Percentiles rank a stretch among this genome's conserved stretches.
Evolutionary conservation across 2,113 vertebrate species (phyloP).

Genomic region (Diphyllodes magnificus): DNA sequence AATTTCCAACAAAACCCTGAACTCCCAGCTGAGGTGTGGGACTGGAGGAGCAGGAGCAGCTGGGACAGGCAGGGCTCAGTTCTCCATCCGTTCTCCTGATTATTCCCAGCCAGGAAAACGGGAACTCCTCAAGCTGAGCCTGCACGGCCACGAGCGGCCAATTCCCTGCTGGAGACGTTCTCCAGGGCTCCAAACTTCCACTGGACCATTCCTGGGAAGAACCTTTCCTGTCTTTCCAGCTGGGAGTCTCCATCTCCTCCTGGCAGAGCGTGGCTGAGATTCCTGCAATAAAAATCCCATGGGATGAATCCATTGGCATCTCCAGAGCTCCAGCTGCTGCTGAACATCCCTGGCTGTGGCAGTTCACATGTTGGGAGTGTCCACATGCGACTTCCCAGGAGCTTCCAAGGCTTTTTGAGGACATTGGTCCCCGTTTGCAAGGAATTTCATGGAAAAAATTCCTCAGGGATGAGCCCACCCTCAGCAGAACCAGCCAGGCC

Average conservation of each 20-base stretch:
- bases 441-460: not conserved
- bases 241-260: not conserved
- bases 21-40: not conserved
- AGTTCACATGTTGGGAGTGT: not conserved
- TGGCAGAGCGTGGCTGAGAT: not conserved
- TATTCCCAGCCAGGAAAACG: not conserved
- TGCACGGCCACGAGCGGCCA: not conserved
- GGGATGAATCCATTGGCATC: fast-evolving
- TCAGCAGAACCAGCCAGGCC: not conserved
- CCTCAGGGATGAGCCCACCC: not conserved
- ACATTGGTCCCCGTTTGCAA: too few relatives aligned
- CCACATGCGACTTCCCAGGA: fast-evolving
- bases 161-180: not conserved
- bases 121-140: not conserved
- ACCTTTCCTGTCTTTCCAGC: not conserved
- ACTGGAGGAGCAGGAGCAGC: not conserved
- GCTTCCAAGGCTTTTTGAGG: not conserved
- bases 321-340: not conserved
- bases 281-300: fast-evolving
- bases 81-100: not conserved
- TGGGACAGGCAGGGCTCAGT: not conserved
- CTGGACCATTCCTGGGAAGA: not conserved
- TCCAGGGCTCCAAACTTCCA: not conserved
- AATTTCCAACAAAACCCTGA: too few relatives aligned
- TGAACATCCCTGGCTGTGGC: not conserved